Evolutionary conservation across 2,113 vertebrate species (phyloP).

Genomic region (Antechinus flavipes): DNA sequence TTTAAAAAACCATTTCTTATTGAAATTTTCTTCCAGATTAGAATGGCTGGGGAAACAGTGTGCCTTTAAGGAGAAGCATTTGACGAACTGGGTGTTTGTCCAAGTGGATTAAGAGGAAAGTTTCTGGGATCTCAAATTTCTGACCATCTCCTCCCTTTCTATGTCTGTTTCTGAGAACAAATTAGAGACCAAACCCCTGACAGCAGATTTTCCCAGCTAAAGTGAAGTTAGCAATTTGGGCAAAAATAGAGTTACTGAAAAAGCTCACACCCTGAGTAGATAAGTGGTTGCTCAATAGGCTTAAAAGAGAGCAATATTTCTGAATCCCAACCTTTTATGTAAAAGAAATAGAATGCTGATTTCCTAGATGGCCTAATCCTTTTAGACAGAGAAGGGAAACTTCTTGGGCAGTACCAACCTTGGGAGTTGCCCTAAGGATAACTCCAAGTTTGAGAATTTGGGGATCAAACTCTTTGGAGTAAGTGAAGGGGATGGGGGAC

Average conservation of each 20-base stretch:
- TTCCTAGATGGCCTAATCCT: neutral
- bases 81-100: neutral
- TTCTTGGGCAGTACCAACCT: neutral
- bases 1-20: neutral
- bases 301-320: neutral
- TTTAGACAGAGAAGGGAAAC: neutral
- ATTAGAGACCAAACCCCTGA: neutral
- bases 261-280: neutral
- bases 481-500: neutral
- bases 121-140: neutral
- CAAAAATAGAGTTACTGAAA: neutral
- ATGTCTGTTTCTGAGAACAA: neutral
- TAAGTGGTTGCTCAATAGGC: neutral
- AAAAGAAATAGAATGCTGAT: neutral
- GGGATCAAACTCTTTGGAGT: neutral
- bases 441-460: neutral
- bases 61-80: neutral
- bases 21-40: neutral
- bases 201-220: neutral
- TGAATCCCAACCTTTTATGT: neutral
- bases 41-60: neutral
- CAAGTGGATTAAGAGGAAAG: neutral
- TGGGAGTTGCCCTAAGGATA: neutral
- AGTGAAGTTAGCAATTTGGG: neutral
- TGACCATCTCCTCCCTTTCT: neutral